Evolutionary conservation across 1,140 invertebrate genomes (phyloP), one percentile per base, ranked within the genome.

Genomic region (Telenomus remus): DNA sequence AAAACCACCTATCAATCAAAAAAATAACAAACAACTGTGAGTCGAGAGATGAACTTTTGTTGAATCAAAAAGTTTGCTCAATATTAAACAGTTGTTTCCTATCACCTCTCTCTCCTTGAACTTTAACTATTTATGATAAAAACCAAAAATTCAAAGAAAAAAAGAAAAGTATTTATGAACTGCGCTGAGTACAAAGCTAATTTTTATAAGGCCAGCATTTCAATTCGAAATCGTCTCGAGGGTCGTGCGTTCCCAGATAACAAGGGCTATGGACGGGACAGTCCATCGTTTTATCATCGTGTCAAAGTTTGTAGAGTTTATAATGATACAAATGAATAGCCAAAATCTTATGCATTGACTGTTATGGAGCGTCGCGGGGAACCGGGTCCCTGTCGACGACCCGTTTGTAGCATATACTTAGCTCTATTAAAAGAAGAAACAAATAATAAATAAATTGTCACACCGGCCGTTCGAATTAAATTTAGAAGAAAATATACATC

Each of bases 191-290:
- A 74, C 73, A 77, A 76, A 56, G 57, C 54, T 68, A 68, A 74
- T 15, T 12, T 51, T 10, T 43, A 39, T 39, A 27, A 27, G 37
- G 37, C 42, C 19, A 27, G 72, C 53, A 49, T 7, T 71, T 76
- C 66, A 76, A 68, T 76, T 76, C 68, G 61, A 76, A 63, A 71
- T 42, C 42, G 0, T 15, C 43, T 42, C 44, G 33, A 5, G 11
- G 43, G 49, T 50, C 78, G 49, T 60, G 54, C 51, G 54, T 77
- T 54, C 70, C 78, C 80, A 84, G 80, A 80, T 73, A 69, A 80
- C 78, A 74, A 82, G 80, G 77, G 81, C 81, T 80, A 78, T 81
- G 81, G 81, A 82, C 72, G 82, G 80, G 79, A 66, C 53, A 63
- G 76, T 82, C 77, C 64, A 42, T 76, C 48, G 70, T 76, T 82